Evolutionary conservation across 2,888 invertebrate genomes (phyloP).

Genomic region (Rhopalosiphum nymphaeae): DNA sequence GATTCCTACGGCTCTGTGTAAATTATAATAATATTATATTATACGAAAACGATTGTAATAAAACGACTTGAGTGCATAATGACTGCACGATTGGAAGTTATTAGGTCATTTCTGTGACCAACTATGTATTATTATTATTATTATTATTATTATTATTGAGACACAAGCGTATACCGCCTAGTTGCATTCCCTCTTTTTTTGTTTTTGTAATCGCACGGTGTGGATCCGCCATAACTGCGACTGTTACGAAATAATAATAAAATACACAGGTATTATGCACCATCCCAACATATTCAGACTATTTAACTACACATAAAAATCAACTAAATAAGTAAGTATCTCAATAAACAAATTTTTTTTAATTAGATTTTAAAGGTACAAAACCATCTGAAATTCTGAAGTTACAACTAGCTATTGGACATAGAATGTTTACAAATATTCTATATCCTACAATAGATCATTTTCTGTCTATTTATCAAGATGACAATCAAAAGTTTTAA

Average conservation of each 20-base stretch:
- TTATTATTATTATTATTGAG: slow-evolving; percentile 5
- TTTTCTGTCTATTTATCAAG: background rate
- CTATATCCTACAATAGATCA: background rate
- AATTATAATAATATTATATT: background rate
- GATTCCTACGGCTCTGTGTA: background rate
- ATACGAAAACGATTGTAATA: slow-evolving; percentile 25
- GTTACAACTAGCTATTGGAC: background rate
- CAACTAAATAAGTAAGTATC: background rate
- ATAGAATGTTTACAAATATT: background rate
- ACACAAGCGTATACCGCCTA: background rate
- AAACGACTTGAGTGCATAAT: background rate
- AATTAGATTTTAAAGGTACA: background rate
- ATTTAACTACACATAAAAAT: background rate
- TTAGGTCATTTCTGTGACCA: slow-evolving; percentile 37
- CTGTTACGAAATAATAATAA: slow-evolving; percentile 18
- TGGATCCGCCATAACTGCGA: slow-evolving; percentile 17
- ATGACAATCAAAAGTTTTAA: background rate
- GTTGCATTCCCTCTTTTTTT: background rate
- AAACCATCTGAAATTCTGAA: background rate
- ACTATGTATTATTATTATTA: background rate
- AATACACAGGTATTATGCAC: background rate
- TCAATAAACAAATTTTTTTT: background rate
- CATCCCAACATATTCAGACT: background rate
- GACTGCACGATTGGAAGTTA: slow-evolving; percentile 33
- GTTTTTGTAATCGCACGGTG: background rate